Base-by-base conservation (phyloP, 2,888 invertebrate genomes). In the Eledone cirrhosa region DNA sequence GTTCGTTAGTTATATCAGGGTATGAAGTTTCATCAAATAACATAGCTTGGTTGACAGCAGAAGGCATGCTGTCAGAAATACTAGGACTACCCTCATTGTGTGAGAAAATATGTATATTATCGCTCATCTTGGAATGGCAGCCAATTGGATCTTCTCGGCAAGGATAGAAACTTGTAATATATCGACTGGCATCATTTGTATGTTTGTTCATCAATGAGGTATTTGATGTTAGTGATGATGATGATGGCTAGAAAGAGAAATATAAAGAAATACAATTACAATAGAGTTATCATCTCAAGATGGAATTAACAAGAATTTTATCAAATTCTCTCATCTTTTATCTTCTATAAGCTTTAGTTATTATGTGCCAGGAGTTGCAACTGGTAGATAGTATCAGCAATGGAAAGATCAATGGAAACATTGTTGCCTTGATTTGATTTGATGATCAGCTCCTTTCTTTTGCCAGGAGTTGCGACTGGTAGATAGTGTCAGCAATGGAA, bases 121-220 rank as follows among this genome's bases (percentile, higher is more conserved):
- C 5, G 4, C 33, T 41, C n/a, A 41, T 4, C 31, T 72, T 41
- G n/a, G 22, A 41, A 41, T 41, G 11, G 22, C 72, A 72, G 13
- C 72, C 72, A 33, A 72, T 72, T 22, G 72, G 72, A 11, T 72
- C 72, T 72, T 41, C 41, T 8, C 72, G 72, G 31, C 14, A 72
- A 0, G 72, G 72, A 41, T 41, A 41, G 8, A 41, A 5, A 41
- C 41, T 41, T 11, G 41, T 8, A 72, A 31, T 41, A 3, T 31
- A 31, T 41, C n/a, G 22, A 22, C n/a, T 41, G 24, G 22, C 31
- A 13, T 31, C 22, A 11, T 31, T 72, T 4, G n/a, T 14, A 72
- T 72, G n/a, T 33, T 72, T 31, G 33, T 72, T 19, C 72, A 72
- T 72, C 7, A 72, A 41, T 13, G 72, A 72, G 22, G 29, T 29